Conservation (phyloP, 2,888 invertebrate species). For the Macrophya alboannulata region DNA sequence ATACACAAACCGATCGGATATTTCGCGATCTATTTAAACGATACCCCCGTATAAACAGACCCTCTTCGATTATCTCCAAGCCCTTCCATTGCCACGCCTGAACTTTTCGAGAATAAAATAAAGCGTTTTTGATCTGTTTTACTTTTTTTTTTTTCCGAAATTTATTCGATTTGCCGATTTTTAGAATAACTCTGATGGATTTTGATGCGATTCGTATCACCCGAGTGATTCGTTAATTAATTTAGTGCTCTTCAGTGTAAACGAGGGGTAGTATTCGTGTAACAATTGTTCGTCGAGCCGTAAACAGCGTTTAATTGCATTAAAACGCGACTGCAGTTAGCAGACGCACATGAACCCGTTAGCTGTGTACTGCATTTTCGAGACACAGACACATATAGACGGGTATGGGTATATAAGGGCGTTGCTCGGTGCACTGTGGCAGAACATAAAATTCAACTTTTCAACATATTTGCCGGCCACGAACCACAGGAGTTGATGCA, state of each 20-base stretch:
- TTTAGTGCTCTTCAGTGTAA: slow-evolving; percentile 7
- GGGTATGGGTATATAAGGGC: neutral
- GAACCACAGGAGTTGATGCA: slow-evolving; percentile 42
- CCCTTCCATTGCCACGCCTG: neutral
- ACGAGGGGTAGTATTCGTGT: neutral
- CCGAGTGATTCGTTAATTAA: neutral
- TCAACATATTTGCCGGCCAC: slow-evolving; percentile 46
- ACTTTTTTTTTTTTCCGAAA: neutral
- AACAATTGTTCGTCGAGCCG: slow-evolving; percentile 42
- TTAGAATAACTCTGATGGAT: neutral
- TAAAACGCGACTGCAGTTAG: slow-evolving; percentile 22
- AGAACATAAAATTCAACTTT: slow-evolving; percentile 46
- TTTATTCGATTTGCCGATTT: neutral
- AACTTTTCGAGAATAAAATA: neutral
- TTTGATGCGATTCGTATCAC: neutral
- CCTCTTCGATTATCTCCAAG: slow-evolving; percentile 25
- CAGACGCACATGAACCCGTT: slow-evolving; percentile 2
- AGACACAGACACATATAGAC: neutral
- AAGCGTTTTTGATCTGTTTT: too few species aligned
- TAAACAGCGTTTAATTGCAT: slow-evolving; percentile 47
- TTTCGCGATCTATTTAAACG: slow-evolving; percentile 41
- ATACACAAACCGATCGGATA: slow-evolving; percentile 66
- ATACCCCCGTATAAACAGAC: slow-evolving; percentile 26
- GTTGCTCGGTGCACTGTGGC: neutral
- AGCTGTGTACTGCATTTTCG: neutral